Conservation (phyloP, 2,797 vertebrate genomes). For the Lutjanus argentimaculatus region DNA sequence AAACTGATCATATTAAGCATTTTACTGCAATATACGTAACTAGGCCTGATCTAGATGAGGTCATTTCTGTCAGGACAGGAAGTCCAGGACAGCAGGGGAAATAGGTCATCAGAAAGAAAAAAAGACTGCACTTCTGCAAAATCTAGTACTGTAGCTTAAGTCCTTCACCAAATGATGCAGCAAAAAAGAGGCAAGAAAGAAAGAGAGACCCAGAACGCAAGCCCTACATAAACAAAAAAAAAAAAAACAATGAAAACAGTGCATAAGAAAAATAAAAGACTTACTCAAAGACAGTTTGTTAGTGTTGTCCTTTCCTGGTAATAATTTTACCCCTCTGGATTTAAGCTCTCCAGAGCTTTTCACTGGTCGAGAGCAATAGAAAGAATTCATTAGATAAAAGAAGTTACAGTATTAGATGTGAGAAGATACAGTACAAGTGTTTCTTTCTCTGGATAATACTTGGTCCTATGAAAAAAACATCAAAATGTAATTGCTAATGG, state of each 20-base stretch:
- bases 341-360: constrained; percentile 94
- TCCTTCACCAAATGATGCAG: constrained; percentile 72
- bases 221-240: constrained; percentile 69
- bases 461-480: constrained; percentile 61
- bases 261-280: constrained; percentile 83
- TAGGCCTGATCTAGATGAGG: constrained; percentile 42
- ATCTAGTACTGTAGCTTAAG: constrained; percentile 82
- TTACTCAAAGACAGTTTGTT: constrained; percentile 98
- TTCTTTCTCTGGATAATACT: constrained; percentile 75
- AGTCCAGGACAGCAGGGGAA: constrained; percentile 44
- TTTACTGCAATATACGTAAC: constrained; percentile 50
- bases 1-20: constrained; percentile 53
- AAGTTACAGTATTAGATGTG: constrained; percentile 82
- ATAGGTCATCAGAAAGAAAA: constrained; percentile 75
- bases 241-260: constrained; percentile 76
- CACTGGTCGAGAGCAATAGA: constrained; percentile 84
- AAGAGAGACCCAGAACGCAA: constrained; percentile 71
- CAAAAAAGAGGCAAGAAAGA: constrained; percentile 65
- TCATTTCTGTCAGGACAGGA: constrained; percentile 54
- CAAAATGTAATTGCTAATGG: constrained; percentile 51
- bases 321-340: constrained; percentile 98
- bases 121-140: constrained; percentile 78
- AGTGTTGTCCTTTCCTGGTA: constrained; percentile 96
- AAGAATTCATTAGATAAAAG: constrained; percentile 80
- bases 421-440: constrained; percentile 81